phyloP scores from a whole-genome alignment of 1,140 invertebrate species.

The Musca vetustissima region DNA sequence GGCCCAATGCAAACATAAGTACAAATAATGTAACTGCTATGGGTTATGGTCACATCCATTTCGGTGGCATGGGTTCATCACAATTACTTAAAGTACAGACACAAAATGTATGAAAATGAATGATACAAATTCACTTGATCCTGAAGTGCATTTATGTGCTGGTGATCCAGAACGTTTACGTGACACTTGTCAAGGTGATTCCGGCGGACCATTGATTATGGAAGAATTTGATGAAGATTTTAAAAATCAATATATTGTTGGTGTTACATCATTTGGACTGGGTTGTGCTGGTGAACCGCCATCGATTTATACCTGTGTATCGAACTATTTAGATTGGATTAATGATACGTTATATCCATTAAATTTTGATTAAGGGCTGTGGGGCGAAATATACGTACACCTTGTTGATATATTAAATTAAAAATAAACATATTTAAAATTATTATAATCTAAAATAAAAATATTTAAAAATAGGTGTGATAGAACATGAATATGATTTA shows the following conservation, averaged over 20 bases:
- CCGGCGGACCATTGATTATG: constrained; percentile 59
- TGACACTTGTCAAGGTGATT: constrained; percentile 75
- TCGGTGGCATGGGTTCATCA: constrained; percentile 25
- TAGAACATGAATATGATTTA: too few species aligned
- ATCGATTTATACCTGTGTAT: constrained; percentile 71
- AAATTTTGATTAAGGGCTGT: too few species aligned
- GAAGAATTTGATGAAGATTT: background rate
- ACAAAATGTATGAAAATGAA: too few species aligned
- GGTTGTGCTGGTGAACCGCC: constrained; percentile 65
- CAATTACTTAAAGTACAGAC: constrained; percentile 39
- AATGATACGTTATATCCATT: too few species aligned
- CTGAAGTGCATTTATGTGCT: constrained; percentile 67
- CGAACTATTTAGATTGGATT: constrained; percentile 76
- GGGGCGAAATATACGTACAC: too few species aligned
- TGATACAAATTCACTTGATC: too few species aligned
- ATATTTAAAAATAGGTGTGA: too few species aligned
- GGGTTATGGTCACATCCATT: constrained; percentile 46
- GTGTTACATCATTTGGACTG: constrained; percentile 70
- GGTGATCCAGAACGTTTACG: constrained; percentile 59
- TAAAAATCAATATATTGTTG: constrained; percentile 58
- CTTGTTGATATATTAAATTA: too few species aligned
- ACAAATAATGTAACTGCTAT: constrained; percentile 38
- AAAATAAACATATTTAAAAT: too few species aligned
- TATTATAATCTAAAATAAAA: too few species aligned
- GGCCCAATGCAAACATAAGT: constrained; percentile 23